Percentiles rank a stretch among this genome's conserved stretches.
Evolutionary conservation across 2,113 vertebrate genomes (phyloP).

Genomic region (Hypomesus transpacificus): DNA sequence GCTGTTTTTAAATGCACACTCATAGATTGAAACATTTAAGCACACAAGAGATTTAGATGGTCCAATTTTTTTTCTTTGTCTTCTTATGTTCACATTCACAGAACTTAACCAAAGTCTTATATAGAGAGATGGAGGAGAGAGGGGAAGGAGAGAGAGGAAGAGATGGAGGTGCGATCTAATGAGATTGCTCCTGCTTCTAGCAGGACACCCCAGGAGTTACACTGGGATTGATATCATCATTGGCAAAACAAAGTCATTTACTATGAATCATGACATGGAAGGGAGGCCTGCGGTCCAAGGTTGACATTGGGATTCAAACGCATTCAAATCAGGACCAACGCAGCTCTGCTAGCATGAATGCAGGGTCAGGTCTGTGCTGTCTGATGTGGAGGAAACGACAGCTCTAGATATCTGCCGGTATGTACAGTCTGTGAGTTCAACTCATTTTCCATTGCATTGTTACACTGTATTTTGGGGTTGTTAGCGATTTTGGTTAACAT

Average conservation of each 20-base stretch:
- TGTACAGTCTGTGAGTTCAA: background rate
- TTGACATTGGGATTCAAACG: no score
- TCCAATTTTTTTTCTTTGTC: background rate
- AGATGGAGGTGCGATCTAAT: conserved; percentile 1
- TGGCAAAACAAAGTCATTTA: background rate
- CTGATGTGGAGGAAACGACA: conserved; percentile 3
- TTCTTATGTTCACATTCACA: conserved; percentile 49
- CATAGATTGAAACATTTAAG: conserved; percentile 48
- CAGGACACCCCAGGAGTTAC: background rate
- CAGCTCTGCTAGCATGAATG: conserved; percentile 3
- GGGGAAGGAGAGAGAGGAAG: conserved; percentile 5
- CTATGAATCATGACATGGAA: background rate
- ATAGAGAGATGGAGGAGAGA: conserved; percentile 15
- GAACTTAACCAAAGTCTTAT: conserved; percentile 34
- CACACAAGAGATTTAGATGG: conserved; percentile 33
- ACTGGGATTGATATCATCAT: background rate
- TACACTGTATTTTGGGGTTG: conserved; percentile 28
- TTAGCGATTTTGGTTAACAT: conserved; percentile 48
- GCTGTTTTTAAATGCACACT: conserved; percentile 49
- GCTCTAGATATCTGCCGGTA: background rate
- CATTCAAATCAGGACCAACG: background rate
- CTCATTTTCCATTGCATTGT: background rate
- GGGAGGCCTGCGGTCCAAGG: background rate
- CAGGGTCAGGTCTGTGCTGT: background rate
- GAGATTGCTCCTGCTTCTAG: background rate